Conservation (phyloP, 2,888 invertebrate species). For the Drosophila anceps region DNA sequence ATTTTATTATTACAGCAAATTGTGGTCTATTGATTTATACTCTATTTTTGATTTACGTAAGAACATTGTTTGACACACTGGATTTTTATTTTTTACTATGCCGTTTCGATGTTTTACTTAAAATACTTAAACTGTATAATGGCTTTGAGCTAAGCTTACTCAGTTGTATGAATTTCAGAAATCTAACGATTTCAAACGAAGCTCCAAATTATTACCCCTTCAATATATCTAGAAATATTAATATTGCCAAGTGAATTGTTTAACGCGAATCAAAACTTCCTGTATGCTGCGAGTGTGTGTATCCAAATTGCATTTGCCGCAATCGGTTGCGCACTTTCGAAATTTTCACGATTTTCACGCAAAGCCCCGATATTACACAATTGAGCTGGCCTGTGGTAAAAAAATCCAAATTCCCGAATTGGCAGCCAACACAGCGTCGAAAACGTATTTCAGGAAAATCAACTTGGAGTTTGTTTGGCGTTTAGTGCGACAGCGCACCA, state of each 20-base stretch:
- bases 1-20: background rate
- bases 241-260: constrained; percentile 31
- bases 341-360: constrained; percentile 51
- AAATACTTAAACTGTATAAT: constrained; percentile 8
- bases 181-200: background rate
- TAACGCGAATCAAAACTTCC: constrained; percentile 27
- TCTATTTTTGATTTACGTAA: background rate
- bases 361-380: constrained; percentile 48
- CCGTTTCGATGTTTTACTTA: background rate
- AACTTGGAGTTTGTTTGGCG: constrained; percentile 38
- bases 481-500: constrained; percentile 20
- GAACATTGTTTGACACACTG: background rate
- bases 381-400: constrained; percentile 41
- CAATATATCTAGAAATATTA: background rate
- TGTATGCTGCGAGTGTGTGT: constrained; percentile 22
- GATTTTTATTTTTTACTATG: background rate
- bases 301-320: constrained; percentile 32
- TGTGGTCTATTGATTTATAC: background rate
- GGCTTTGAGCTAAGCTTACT: constrained; percentile 30
- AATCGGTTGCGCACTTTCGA: constrained; percentile 60
- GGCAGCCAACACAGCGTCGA: constrained; percentile 6
- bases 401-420: constrained; percentile 24
- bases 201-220: constrained; percentile 9
- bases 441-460: constrained; percentile 45
- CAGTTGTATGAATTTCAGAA: constrained; percentile 20